Evolutionary conservation across 2,888 invertebrate species (phyloP).

Genomic region (Eupithecia centaureata): DNA sequence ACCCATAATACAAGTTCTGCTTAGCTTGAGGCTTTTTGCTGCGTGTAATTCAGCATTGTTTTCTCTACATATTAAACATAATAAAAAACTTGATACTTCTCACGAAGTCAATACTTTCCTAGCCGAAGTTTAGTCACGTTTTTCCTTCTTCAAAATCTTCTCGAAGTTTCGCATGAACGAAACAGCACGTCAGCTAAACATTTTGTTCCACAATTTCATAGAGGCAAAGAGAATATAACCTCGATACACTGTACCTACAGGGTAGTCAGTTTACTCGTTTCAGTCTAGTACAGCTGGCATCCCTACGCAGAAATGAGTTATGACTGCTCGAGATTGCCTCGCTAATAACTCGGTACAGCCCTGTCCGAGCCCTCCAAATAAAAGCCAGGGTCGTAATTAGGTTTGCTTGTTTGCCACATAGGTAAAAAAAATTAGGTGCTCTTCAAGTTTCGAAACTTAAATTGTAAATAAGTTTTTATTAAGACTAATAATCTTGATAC

Average conservation of each 20-base stretch:
- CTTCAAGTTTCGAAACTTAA: neutral
- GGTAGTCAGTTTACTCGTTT: slow-evolving; percentile 25
- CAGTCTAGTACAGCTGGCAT: slow-evolving; percentile 38
- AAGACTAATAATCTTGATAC: neutral
- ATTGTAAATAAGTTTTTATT: neutral
- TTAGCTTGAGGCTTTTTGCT: too few species aligned
- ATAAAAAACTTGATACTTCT: too few species aligned
- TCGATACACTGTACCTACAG: neutral
- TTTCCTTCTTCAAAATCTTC: neutral
- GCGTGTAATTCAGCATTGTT: too few species aligned
- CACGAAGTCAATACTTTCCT: neutral
- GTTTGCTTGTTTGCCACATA: neutral
- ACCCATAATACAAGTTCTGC: too few species aligned
- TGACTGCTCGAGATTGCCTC: slow-evolving; percentile 75
- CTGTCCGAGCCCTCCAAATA: slow-evolving; percentile 67
- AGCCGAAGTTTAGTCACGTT: neutral
- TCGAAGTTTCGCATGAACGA: neutral
- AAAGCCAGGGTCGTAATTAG: slow-evolving; percentile 50
- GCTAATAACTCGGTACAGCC: slow-evolving; percentile 74
- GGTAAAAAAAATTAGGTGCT: too few species aligned
- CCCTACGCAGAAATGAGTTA: slow-evolving; percentile 69
- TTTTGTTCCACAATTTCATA: slow-evolving; percentile 3
- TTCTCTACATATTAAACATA: too few species aligned
- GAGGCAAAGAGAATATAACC: neutral
- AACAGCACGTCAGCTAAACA: slow-evolving; percentile 1